Evolutionary conservation across 2,113 vertebrate species (phyloP).

Genomic region (Melanerpes aurifrons): DNA sequence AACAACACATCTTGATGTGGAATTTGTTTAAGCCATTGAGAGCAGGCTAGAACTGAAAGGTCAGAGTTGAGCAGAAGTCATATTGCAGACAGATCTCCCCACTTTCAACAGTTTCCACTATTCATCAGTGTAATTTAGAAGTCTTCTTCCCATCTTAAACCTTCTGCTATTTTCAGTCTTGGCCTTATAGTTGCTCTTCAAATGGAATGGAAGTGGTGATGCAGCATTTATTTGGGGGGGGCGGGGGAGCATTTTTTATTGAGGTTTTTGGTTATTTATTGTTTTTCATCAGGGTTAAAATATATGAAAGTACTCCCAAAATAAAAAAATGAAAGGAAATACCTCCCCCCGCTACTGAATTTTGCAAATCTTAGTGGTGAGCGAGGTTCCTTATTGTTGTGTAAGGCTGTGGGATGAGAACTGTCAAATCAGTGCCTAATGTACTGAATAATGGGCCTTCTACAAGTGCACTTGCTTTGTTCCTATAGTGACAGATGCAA

Average conservation of each 20-base stretch:
- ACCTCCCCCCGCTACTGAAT: not conserved
- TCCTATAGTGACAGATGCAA: conserved; percentile 69
- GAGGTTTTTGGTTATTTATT: not conserved
- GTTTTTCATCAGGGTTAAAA: not conserved
- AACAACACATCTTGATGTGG: not conserved
- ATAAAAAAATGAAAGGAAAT: not conserved
- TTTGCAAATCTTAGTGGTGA: not conserved
- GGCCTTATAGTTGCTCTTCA: not conserved
- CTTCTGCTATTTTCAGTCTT: not conserved
- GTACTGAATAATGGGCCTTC: conserved; percentile 62
- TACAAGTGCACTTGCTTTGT: conserved; percentile 63
- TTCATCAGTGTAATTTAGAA: not conserved
- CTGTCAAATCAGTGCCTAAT: conserved; percentile 50
- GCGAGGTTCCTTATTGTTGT: conserved; percentile 34
- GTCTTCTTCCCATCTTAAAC: not conserved
- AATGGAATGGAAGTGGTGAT: not conserved
- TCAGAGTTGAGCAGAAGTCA: not conserved
- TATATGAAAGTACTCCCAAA: not conserved
- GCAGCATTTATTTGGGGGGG: not conserved
- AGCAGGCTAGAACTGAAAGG: not conserved
- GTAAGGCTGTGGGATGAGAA: conserved; percentile 40
- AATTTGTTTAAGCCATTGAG: not conserved
- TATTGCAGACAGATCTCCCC: not conserved
- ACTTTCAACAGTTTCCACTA: not conserved
- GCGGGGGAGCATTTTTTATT: not conserved